phyloP scores from a whole-genome alignment of 2,888 invertebrate genomes.

The Smittia sp. region DNA sequence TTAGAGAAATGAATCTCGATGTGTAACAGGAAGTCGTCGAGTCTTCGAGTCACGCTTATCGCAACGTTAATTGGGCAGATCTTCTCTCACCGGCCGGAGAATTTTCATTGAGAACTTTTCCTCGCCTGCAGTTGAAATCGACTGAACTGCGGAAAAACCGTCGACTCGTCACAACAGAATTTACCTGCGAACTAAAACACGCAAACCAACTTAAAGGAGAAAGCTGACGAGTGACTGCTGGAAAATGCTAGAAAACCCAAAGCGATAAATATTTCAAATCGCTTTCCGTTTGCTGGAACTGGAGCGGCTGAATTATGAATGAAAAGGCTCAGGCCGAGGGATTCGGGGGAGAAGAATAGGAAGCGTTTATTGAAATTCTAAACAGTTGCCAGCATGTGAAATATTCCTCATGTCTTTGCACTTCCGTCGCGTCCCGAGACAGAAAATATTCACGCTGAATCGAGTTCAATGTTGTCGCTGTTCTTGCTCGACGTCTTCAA shows the following conservation, averaged over 20 bases:
- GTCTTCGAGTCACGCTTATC: no score
- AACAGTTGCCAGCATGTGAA: not conserved
- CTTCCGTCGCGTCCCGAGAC: not conserved
- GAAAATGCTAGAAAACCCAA: constrained; percentile 13
- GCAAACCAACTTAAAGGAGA: not conserved
- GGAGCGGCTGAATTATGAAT: no score
- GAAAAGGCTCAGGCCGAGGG: no score
- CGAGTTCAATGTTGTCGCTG: constrained; percentile 15
- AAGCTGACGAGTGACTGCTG: not conserved
- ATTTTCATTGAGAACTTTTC: not conserved
- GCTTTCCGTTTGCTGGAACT: not conserved
- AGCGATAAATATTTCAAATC: constrained; percentile 14
- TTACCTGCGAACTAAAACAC: constrained; percentile 20
- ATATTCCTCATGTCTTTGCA: not conserved
- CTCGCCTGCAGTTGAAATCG: not conserved
- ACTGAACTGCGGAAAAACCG: not conserved
- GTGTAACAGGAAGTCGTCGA: no score
- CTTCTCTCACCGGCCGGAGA: not conserved
- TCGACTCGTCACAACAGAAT: not conserved
- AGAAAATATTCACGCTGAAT: not conserved
- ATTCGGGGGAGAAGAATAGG: no score
- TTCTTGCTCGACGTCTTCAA: not conserved
- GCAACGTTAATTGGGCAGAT: not conserved
- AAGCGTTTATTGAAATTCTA: not conserved
- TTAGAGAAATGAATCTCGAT: no score